phyloP scores from a whole-genome alignment of 2,888 invertebrate genomes.

The Philonicus albiceps region DNA sequence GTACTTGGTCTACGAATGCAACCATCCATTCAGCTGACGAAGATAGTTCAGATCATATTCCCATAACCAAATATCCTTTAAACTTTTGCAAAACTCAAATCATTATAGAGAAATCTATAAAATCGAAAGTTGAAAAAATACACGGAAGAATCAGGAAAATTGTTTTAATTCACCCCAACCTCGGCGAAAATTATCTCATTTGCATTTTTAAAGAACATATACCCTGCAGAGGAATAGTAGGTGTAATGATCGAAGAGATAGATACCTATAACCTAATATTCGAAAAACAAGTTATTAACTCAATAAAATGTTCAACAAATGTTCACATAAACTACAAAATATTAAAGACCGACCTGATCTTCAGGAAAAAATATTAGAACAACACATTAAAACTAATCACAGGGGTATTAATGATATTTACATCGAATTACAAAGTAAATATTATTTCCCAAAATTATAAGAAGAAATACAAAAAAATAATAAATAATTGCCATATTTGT shows the following conservation, averaged over 20 bases:
- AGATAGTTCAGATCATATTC: slow-evolving; percentile 40
- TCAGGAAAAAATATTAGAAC: not conserved
- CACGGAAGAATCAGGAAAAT: not conserved
- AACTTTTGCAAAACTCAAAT: slow-evolving; percentile 21
- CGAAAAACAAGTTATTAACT: not conserved
- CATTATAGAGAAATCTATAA: slow-evolving; percentile 28
- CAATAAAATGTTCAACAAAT: slow-evolving; percentile 15
- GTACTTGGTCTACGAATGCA: not conserved
- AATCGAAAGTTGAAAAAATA: not conserved
- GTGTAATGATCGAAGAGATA: not conserved
- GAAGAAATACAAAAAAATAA: slow-evolving; percentile 44
- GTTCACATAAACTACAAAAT: not conserved
- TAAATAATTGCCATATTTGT: slow-evolving; percentile 47
- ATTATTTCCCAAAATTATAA: slow-evolving; percentile 42
- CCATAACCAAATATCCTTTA: too few species aligned
- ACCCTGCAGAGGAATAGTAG: slow-evolving; percentile 6
- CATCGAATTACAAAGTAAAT: slow-evolving; percentile 32
- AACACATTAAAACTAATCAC: slow-evolving; percentile 39
- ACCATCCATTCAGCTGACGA: slow-evolving; percentile 43
- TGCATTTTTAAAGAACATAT: not conserved
- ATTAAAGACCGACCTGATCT: not conserved
- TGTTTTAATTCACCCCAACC: not conserved
- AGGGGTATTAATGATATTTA: slow-evolving; percentile 42
- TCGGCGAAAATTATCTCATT: not conserved
- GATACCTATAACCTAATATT: not conserved